Base-by-base conservation (phyloP, 1,140 invertebrate species). In the Leptonema lineaticorne region DNA sequence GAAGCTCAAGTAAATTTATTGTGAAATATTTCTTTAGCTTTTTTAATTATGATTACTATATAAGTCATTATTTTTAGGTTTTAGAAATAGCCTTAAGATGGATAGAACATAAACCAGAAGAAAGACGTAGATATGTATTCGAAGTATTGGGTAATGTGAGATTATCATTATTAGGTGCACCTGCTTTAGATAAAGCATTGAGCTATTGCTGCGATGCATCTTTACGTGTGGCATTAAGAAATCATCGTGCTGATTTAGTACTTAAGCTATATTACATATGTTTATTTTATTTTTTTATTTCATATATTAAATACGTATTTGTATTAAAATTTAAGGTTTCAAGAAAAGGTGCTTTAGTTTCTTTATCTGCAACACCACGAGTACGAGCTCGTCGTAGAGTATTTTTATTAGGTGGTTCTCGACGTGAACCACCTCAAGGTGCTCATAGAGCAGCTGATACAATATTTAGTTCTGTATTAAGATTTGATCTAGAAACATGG, bases 31-130 rank as follows among this genome's bases (percentile, higher is more conserved):
- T 62, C 28, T 41, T 4, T 24, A 60, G 20, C 1, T 60, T 46
- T 20, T 48, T 33, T 26, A 68, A 48, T 26, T 60, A 14, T 69
- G 18, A 6, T 16, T 45, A 28, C 29, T 33, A n/a, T 63, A 53
- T 33, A 4, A n/a, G 9, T 24, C 18, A 59, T 72, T 74, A 60
- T 62, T 74, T 64, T 28, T 69, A 92, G 88, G 91, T 97, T 67
- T 92, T 97, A 80, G 88, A 92, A 82, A 92, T 93, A 67, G 95
- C 94, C 22, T 86, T 97, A 71, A 85, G 90, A 71, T 98, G 95
- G 95, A 90, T 97, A 48, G 88, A 89, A 74, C 89, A 94, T 76
- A 92, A 96, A 78, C 86, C 93, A 28, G 83, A 87, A 24, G 86
- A 89, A 64, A 84, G 95, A 59, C 86, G 92, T 59, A 87, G 90